Evolutionary conservation across 2,888 invertebrate genomes (phyloP).

Genomic region (Pardosa pseudoannulata): DNA sequence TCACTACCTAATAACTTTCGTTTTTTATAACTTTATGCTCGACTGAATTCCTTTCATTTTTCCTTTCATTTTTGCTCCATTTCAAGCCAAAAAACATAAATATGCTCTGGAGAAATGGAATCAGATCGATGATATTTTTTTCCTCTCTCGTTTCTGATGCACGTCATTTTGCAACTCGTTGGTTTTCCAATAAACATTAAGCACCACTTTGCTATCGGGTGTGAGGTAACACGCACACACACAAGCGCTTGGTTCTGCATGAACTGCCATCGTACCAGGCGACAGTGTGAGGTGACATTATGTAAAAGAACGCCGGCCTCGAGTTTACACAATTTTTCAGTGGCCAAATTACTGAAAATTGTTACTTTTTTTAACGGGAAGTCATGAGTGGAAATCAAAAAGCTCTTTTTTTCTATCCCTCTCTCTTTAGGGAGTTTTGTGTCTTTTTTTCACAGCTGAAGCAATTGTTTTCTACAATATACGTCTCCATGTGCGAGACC

Average conservation of each 20-base stretch:
- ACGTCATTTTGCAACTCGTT: neutral
- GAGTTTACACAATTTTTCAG: neutral
- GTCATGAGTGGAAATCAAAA: conserved; percentile 15
- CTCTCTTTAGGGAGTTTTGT: neutral
- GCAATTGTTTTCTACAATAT: neutral
- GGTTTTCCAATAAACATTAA: neutral
- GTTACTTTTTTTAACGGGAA: conserved; percentile 11
- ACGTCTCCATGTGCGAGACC: neutral
- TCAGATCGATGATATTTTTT: no score
- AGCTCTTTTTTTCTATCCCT: conserved; percentile 1
- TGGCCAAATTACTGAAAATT: neutral
- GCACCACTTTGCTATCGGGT: neutral
- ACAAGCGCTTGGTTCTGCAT: neutral
- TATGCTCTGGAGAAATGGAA: no score
- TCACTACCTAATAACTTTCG: no score
- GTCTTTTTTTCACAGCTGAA: neutral
- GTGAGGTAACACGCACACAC: neutral
- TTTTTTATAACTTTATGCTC: no score
- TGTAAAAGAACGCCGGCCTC: neutral
- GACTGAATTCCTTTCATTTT: no score
- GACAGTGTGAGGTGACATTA: neutral
- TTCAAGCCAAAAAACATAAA: no score
- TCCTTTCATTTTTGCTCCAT: no score
- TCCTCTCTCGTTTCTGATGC: neutral
- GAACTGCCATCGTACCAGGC: conserved; percentile 1